These are phyloP conservation scores for Phallusia fumigata DNA, from an alignment of 23 tunicate genomes.

Conservation along the genomic window DNA sequence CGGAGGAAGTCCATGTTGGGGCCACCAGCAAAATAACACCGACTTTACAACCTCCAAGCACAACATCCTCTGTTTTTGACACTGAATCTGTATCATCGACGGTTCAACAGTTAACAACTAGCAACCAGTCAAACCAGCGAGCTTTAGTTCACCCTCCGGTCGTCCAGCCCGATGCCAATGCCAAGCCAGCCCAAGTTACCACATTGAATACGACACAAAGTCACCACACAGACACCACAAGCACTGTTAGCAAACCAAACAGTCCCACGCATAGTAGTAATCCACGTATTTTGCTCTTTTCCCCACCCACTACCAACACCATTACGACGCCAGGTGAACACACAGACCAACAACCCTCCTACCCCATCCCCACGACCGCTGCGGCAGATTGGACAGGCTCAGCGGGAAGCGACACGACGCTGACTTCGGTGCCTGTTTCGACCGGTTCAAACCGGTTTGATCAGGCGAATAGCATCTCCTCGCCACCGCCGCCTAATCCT, in stretches of 20 bases:
- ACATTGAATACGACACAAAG: background rate
- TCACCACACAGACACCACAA: background rate
- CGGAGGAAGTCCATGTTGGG: background rate
- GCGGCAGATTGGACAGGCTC: constrained; percentile 15
- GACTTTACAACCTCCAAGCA: background rate
- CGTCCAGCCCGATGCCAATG: background rate
- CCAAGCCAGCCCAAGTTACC: background rate
- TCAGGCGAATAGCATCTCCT: background rate
- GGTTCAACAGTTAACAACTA: background rate
- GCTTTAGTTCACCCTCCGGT: background rate
- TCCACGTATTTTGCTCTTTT: constrained; percentile 13
- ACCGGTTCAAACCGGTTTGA: constrained; percentile 18
- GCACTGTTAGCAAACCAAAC: background rate
- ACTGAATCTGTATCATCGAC: background rate
- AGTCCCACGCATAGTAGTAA: background rate
- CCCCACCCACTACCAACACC: constrained; percentile 14
- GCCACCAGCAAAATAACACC: background rate
- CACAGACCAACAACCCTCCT: background rate
- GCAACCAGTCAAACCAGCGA: background rate
- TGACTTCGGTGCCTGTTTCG: background rate
- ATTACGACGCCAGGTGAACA: constrained; percentile 8
- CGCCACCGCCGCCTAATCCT: constrained; percentile 30
- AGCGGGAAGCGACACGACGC: background rate
- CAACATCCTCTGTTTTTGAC: background rate
- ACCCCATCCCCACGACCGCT: constrained; percentile 6